Base-by-base conservation (phyloP, 2,113 vertebrate genomes). In the Boulengeromyrus knoepffleri region DNA sequence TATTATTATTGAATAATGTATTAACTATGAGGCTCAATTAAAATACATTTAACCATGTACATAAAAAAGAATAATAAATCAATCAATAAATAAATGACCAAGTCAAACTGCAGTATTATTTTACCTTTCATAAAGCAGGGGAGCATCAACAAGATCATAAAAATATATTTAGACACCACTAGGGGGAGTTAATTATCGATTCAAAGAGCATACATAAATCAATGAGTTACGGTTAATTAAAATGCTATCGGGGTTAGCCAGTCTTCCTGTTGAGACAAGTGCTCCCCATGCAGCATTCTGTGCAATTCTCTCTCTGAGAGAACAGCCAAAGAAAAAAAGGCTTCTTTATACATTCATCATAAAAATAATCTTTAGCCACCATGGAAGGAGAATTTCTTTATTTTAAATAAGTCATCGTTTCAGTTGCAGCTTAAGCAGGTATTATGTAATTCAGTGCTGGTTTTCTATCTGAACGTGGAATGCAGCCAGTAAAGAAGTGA, bases 401-500 rank as follows among this genome's bases (percentile, higher is more conserved):
- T 53, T 19, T 58, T 47, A 47, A 85, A 8, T 45, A 46, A 85
- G 83, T 47, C 42, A 46, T 74, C n/a, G 12, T 46, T n/a, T 89
- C 83, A 88, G 36, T 89, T 50, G 90, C 80, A 70, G 52, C 92
- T 91, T 92, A 92, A 95, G 94, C 94, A 93, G 93, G 93, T 91
- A 89, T 93, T 88, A 92, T 93, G 93, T 42, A 94, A 94, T 36
- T 27, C 93, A 92, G 94, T 91, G 91, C 91, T 92, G 89, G 88
- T 89, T 94, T 92, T 93, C 62, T 92, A 94, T 92, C 91, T 95
- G 95, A 95, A 91, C 94, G 94, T 93, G 94, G 92, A 96, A 95
- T 95, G 96, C 96, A 96, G 96, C 95, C 95, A 96, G 94, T 92
- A 88, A 92, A 95, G 95, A 96, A 94, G 93, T 94, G 96, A 97